phyloP scores from a whole-genome alignment of 2,113 vertebrate genomes.

The Sula dactylatra region DNA sequence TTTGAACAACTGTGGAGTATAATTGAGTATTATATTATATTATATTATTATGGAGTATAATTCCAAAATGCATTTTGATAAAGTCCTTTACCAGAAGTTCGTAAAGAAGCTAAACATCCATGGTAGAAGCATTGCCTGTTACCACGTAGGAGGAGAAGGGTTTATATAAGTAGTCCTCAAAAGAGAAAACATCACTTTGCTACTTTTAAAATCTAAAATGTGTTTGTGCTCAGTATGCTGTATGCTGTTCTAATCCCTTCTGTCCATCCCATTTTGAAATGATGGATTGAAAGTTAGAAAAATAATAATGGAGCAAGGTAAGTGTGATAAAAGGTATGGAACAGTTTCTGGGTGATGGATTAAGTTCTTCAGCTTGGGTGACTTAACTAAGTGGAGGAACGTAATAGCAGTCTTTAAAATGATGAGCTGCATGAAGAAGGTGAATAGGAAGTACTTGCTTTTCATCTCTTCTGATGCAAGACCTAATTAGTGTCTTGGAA shows the following conservation, averaged over 20 bases:
- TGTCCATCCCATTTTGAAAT: background rate
- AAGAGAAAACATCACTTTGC: background rate
- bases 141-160: background rate
- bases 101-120: background rate
- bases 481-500: background rate
- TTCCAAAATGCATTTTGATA: background rate
- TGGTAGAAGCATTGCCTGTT: background rate
- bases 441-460: background rate
- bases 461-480: background rate
- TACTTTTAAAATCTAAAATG: background rate
- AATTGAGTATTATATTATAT: too few species aligned
- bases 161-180: background rate
- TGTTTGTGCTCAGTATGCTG: background rate
- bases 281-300: background rate
- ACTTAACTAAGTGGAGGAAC: background rate
- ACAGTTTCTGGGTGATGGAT: background rate
- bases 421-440: background rate
- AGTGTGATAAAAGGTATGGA: background rate
- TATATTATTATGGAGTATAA: too few species aligned
- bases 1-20: background rate
- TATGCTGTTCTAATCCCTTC: background rate
- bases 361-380: background rate
- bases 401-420: background rate
- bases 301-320: background rate
- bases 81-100: background rate